Evolutionary conservation across 2,797 vertebrate genomes (phyloP).

Genomic region (Merluccius polli): DNA sequence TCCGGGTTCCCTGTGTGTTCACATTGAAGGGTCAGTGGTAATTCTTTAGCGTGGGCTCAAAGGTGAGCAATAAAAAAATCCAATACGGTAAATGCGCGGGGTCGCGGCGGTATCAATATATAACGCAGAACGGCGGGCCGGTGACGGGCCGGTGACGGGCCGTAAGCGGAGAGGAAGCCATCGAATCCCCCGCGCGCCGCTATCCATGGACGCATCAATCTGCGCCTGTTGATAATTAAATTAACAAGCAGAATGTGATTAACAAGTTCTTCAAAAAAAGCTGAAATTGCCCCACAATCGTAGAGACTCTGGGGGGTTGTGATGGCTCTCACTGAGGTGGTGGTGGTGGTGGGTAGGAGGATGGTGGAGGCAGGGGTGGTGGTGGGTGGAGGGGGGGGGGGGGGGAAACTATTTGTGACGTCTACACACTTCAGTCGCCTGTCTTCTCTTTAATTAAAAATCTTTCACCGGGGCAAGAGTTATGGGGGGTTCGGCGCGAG

Average conservation of each 20-base stretch:
- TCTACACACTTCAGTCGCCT: slow-evolving; percentile 69
- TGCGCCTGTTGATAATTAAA: slow-evolving; percentile 73
- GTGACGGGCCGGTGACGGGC: slow-evolving; percentile 82
- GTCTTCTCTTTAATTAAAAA: slow-evolving; percentile 79
- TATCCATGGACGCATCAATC: slow-evolving; percentile 69
- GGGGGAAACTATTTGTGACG: slow-evolving; percentile 71
- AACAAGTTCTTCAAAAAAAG: slow-evolving; percentile 75
- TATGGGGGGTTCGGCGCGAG: slow-evolving; percentile 63
- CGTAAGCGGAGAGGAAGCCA: slow-evolving; percentile 77
- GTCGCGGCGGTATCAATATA: slow-evolving; percentile 76
- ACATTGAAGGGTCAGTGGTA: slow-evolving; percentile 80
- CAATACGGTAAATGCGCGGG: slow-evolving; percentile 81
- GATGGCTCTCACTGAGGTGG: slow-evolving; percentile 53
- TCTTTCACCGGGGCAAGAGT: slow-evolving; percentile 71
- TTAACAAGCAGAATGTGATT: slow-evolving; percentile 70
- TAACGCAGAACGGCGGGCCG: slow-evolving; percentile 76
- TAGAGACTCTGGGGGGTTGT: slow-evolving; percentile 49
- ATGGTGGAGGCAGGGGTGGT: too few relatives aligned
- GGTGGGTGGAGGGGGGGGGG: too few relatives aligned
- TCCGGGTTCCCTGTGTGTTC: slow-evolving; percentile 58
- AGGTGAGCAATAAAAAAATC: slow-evolving; percentile 87
- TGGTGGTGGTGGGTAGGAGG: too few relatives aligned
- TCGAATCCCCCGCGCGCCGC: slow-evolving; percentile 60
- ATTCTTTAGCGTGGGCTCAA: slow-evolving; percentile 81
- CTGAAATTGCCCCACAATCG: slow-evolving; percentile 62